Conservation (phyloP, 2,888 invertebrate genomes). For the Eupithecia insigniata region DNA sequence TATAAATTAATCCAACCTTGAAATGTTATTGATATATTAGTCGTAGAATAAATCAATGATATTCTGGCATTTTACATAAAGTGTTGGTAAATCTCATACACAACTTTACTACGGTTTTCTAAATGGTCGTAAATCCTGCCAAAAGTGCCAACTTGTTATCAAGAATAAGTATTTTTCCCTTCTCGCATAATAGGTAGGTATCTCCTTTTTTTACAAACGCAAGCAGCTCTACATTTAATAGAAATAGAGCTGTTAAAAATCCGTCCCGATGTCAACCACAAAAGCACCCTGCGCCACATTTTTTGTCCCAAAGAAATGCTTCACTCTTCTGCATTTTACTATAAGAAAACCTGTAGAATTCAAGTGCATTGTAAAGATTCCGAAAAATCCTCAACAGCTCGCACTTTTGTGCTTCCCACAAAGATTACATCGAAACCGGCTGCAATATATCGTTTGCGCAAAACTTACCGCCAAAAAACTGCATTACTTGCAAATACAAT, state of each 20-base stretch:
- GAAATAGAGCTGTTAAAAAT: not conserved
- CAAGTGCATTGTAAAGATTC: constrained; percentile 29
- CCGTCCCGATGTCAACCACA: not conserved
- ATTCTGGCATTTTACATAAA: no score
- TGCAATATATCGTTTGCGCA: constrained; percentile 59
- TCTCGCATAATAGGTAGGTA: no score
- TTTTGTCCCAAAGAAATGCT: constrained; percentile 5
- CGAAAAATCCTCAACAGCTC: constrained; percentile 33
- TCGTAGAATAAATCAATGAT: no score
- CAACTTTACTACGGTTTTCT: not conserved
- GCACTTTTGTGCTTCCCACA: constrained; percentile 49
- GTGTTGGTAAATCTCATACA: not conserved
- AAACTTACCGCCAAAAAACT: constrained; percentile 57
- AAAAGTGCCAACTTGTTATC: not conserved
- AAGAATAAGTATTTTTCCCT: no score
- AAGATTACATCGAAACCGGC: constrained; percentile 60
- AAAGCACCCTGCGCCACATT: not conserved
- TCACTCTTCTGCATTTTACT: not conserved
- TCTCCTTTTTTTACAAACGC: not conserved
- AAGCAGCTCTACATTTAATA: not conserved
- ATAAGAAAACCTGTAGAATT: constrained; percentile 11
- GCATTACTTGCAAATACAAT: constrained; percentile 49
- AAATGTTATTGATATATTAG: no score
- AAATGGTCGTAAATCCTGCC: not conserved
- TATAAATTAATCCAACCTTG: no score